A percentile compares a stretch with the other conserved stretches of the same genome.
phyloP scores from a whole-genome alignment of 1,140 invertebrate genomes.

The Anastatus disparis region DNA sequence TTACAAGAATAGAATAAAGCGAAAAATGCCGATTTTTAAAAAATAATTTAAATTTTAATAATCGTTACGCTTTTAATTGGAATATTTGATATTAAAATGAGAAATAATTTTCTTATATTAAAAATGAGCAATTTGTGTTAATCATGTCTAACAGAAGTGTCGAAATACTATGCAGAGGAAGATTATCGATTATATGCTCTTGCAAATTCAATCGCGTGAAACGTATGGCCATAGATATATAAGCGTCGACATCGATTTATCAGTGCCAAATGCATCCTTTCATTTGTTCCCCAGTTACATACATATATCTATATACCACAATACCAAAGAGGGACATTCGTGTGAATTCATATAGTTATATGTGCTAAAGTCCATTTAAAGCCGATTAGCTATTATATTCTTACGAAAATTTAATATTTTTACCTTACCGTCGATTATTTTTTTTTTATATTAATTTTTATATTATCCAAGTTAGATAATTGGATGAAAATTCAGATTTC shows the following conservation, averaged over 20 bases:
- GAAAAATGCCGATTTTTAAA: no score
- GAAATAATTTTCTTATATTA: no score
- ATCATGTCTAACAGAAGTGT: neutral
- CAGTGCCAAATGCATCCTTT: conserved; percentile 20
- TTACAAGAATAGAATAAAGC: no score
- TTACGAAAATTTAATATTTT: no score
- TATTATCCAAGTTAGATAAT: no score
- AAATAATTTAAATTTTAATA: no score
- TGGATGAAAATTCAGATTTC: no score
- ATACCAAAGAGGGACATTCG: neutral
- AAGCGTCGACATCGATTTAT: conserved; percentile 5
- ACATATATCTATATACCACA: neutral
- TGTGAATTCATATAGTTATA: neutral
- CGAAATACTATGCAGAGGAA: neutral
- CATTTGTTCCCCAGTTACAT: neutral
- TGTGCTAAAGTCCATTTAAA: neutral
- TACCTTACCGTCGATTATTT: no score
- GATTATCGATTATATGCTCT: neutral
- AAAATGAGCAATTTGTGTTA: neutral
- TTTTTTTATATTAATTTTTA: no score
- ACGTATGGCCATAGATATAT: neutral
- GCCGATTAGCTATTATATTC: neutral
- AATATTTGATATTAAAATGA: no score
- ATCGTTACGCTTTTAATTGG: no score
- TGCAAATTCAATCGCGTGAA: conserved; percentile 10